These are phyloP conservation scores for Thera obeliscata DNA, from an alignment of 2,888 invertebrate genomes.

Conservation along the genomic window DNA sequence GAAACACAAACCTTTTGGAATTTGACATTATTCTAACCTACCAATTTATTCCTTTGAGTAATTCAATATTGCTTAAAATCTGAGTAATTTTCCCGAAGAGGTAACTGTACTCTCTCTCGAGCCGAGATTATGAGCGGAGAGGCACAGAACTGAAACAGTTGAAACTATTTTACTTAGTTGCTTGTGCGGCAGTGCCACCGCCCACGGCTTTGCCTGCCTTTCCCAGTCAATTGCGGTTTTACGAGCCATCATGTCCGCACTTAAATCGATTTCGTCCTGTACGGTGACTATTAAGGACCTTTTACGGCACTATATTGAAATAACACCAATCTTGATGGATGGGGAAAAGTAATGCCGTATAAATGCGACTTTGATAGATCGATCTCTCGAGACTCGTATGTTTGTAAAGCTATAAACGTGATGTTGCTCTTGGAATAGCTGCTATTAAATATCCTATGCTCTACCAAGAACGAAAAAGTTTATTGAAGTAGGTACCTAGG, in stretches of 20 bases:
- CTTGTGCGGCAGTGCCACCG: background rate
- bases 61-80: conserved; percentile 2
- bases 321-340: conserved; percentile 15
- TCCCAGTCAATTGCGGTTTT: conserved; percentile 22
- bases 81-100: conserved; percentile 8
- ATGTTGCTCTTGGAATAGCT: background rate
- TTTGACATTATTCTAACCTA: no score
- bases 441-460: background rate
- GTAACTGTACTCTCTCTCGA: conserved; percentile 5
- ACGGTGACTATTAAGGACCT: conserved; percentile 14
- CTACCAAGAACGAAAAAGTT: no score
- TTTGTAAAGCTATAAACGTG: background rate
- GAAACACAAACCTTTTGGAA: no score
- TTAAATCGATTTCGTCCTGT: conserved; percentile 25
- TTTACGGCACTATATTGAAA: conserved; percentile 19
- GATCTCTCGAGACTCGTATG: background rate
- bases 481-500: no score
- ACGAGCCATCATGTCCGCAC: conserved; percentile 20
- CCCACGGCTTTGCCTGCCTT: conserved; percentile 18
- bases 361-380: background rate
- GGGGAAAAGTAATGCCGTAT: background rate
- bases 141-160: background rate
- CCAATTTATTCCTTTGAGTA: background rate
- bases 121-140: background rate
- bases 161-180: background rate